Conservation (phyloP, 2,113 vertebrate species). For the Chaenocephalus aceratus region DNA sequence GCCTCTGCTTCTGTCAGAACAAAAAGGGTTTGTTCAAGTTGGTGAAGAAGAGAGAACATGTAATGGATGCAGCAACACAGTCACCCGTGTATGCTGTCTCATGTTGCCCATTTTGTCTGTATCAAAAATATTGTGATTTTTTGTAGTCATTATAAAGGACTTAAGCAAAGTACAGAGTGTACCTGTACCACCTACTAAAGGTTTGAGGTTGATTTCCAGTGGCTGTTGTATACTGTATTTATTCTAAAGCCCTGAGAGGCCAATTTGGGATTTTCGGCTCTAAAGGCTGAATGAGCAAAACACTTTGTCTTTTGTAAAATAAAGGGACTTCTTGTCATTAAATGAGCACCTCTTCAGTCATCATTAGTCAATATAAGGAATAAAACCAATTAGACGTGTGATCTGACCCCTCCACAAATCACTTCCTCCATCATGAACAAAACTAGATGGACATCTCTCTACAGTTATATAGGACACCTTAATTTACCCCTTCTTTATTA, state of each 20-base stretch:
- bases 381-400: not conserved
- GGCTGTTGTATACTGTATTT: not conserved
- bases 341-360: not conserved
- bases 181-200: no score
- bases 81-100: not conserved
- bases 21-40: not conserved
- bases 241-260: not conserved
- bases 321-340: not conserved
- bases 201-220: not conserved
- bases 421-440: no score
- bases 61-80: no score
- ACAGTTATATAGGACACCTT: no score
- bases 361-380: not conserved
- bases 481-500: no score
- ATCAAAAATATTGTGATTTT: no score
- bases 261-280: not conserved
- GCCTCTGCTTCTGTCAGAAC: conserved; percentile 89
- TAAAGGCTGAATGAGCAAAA: not conserved
- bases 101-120: not conserved
- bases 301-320: not conserved
- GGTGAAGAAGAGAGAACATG: not conserved
- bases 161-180: no score
- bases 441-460: no score
- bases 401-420: no score
- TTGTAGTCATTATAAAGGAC: no score